Conservation (phyloP, 2,888 invertebrate species). For the Sminthurinus aureus region DNA sequence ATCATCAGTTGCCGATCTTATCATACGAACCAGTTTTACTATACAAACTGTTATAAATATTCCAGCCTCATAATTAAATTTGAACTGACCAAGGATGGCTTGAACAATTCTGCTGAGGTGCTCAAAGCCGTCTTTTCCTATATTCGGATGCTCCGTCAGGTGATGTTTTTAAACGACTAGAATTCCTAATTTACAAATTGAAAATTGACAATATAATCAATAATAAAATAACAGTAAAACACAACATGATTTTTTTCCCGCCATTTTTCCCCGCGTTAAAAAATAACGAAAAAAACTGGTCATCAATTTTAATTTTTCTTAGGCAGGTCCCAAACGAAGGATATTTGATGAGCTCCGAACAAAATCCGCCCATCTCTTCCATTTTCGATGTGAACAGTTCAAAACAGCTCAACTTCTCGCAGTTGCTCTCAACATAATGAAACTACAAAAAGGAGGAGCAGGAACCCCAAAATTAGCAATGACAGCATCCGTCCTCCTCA, state of each 20-base stretch:
- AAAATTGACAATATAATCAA: too few species aligned
- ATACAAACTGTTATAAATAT: constrained; percentile 39
- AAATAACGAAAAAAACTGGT: too few species aligned
- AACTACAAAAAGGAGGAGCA: background rate
- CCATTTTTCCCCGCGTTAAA: too few species aligned
- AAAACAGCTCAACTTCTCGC: background rate
- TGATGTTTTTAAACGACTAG: background rate
- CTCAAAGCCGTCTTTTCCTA: constrained; percentile 46
- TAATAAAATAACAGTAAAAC: too few species aligned
- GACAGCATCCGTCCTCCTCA: constrained; percentile 36
- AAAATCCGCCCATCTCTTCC: constrained; percentile 45
- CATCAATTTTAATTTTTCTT: background rate
- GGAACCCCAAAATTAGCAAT: constrained; percentile 37
- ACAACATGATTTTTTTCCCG: too few species aligned
- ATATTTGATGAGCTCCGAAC: constrained; percentile 47
- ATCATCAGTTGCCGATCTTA: constrained; percentile 5
- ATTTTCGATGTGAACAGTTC: constrained; percentile 29
- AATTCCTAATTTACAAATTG: background rate
- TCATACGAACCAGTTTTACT: constrained; percentile 22
- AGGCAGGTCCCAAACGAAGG: constrained; percentile 32
- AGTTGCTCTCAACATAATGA: background rate
- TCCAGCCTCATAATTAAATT: constrained; percentile 41
- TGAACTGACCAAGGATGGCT: constrained; percentile 46
- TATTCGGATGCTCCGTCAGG: constrained; percentile 39
- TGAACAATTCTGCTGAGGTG: constrained; percentile 40